phyloP scores from a whole-genome alignment of 2,888 invertebrate species.

The Euzetes globulus region DNA sequence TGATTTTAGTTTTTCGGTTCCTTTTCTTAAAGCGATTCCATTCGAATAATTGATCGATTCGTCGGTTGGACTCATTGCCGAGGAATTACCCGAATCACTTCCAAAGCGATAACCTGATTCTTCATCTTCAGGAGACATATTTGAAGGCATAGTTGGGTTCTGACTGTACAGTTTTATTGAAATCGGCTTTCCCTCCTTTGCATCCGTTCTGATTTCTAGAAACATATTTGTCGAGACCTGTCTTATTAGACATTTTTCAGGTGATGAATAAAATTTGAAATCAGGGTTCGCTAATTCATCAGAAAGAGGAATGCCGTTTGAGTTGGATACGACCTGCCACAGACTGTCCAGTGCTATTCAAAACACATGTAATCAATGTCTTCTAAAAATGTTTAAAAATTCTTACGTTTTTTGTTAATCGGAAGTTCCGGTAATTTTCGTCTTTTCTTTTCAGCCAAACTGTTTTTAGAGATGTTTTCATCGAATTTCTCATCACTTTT shows the following conservation, averaged over 20 bases:
- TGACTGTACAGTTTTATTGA: conserved; percentile 20
- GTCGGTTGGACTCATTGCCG: neutral
- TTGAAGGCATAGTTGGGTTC: neutral
- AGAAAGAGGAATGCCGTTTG: conserved; percentile 5
- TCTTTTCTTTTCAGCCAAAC: conserved; percentile 53
- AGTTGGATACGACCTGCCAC: conserved; percentile 46
- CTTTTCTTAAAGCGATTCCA: neutral
- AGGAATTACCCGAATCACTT: conserved; percentile 8
- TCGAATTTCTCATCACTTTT: neutral
- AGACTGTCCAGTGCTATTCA: conserved; percentile 27
- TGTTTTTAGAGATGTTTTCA: neutral
- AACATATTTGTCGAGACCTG: conserved; percentile 33
- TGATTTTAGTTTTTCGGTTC: conserved; percentile 5
- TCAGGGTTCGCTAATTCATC: conserved; percentile 9
- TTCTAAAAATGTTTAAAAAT: conserved; percentile 54
- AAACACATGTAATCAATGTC: conserved; percentile 36
- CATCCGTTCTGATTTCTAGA: conserved; percentile 32
- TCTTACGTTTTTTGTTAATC: conserved; percentile 54
- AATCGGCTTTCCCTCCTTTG: conserved; percentile 8
- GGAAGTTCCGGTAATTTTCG: conserved; percentile 82
- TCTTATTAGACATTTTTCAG: conserved; percentile 26
- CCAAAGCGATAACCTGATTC: neutral
- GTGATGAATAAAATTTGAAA: conserved; percentile 41
- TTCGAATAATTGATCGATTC: neutral
- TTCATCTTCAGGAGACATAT: neutral